Base-by-base conservation (phyloP, 2,888 invertebrate species). In the Pilophorus perplexus region DNA sequence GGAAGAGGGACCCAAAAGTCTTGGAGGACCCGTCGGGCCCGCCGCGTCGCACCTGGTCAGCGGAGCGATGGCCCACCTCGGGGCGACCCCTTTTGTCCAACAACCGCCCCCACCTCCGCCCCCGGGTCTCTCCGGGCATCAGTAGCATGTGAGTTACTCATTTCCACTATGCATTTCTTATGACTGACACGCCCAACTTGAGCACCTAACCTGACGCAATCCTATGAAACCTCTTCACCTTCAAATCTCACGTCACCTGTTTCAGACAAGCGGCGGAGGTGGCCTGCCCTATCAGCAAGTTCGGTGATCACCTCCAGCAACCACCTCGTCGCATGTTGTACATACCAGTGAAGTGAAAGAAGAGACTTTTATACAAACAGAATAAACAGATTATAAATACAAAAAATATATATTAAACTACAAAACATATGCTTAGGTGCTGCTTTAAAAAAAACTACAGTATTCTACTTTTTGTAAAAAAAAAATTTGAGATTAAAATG, bases 1-100 rank as follows among this genome's bases (percentile, higher is more conserved):
- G 60, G 94, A 94, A 78, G 93, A 93, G 78, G 77, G 76, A 38
- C 77, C 77, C 12, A 77, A 77, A 71, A 73, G 77, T 57, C 44
- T 57, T 10, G 48, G 66, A 38, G 66, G 44, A 5, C 46, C 46
- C n/a, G 65, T 44, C 33, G 64, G 52, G 1, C 50, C 50, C 14
- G 66, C 50, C 25, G 67, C 67, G 0, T 62, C 66, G 3, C 69
- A 69, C 42, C 65, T 69, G 18, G 65, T 64, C 37, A 55, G 60
- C 12, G 69, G 69, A 1, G 67, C 64, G 40, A 59, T 65, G 48
- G 57, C 60, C 16, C 69, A 69, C 44, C 65, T 66, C 22, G 66
- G 66, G 14, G 44, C 57, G 2, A 57, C 66, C 12, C 64, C 64
- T 52, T 66, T 66, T 37, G 66, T 66, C 28, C 66, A 55, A 20